Evolutionary conservation across 1,140 invertebrate genomes (phyloP).

Genomic region (Calephelis virginiensis): DNA sequence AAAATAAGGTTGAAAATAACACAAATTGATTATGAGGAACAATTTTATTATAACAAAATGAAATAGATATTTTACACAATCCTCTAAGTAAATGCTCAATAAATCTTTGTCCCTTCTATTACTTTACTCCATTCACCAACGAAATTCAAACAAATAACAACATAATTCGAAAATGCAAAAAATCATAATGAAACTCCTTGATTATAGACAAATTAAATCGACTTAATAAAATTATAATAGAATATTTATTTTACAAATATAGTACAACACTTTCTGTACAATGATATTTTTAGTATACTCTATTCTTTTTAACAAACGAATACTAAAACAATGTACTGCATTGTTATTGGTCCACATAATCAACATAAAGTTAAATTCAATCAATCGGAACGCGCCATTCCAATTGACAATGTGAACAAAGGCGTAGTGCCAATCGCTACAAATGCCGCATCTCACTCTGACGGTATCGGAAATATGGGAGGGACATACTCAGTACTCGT

Average conservation of each 20-base stretch:
- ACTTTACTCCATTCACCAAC: slow-evolving; percentile 4
- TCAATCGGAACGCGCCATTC: too few species aligned
- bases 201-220: background rate
- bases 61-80: slow-evolving; percentile 42
- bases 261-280: slow-evolving; percentile 2
- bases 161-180: slow-evolving; percentile 7
- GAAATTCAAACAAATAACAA: slow-evolving; percentile 18
- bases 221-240: background rate
- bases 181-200: background rate
- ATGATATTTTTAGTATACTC: background rate
- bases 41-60: slow-evolving; percentile 70
- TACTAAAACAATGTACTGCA: too few species aligned
- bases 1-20: background rate
- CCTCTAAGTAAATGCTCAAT: slow-evolving; percentile 51
- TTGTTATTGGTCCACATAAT: too few species aligned
- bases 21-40: slow-evolving; percentile 42
- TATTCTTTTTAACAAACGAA: too few species aligned
- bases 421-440: too few species aligned
- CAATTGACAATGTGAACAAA: too few species aligned
- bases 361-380: too few species aligned
- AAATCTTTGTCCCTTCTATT: background rate
- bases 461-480: too few species aligned
- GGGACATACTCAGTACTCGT: too few species aligned
- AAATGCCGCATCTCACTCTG: too few species aligned
- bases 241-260: slow-evolving; percentile 13